Conservation (phyloP, 1,140 invertebrate species). For the Sycophila sp. region DNA sequence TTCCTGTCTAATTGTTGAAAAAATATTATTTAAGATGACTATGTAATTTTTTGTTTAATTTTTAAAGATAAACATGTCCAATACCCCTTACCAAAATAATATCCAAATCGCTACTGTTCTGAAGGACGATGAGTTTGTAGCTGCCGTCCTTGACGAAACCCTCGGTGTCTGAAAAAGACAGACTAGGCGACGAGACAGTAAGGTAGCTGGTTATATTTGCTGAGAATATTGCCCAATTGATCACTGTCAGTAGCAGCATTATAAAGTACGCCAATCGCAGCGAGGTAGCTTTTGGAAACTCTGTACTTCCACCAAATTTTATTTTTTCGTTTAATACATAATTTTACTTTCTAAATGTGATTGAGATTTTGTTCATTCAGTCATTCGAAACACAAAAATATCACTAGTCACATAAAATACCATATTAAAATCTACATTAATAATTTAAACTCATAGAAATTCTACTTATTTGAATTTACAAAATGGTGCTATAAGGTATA, state of each 20-base stretch:
- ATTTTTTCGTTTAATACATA: too few species aligned
- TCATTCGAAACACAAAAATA: too few species aligned
- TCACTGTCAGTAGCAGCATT: conserved; percentile 26
- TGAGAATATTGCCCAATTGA: conserved; percentile 40
- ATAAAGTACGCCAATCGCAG: conserved; percentile 34
- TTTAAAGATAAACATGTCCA: neutral
- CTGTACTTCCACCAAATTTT: too few species aligned
- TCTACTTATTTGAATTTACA: too few species aligned
- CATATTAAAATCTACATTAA: too few species aligned
- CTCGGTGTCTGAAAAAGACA: conserved; percentile 47
- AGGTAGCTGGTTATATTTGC: conserved; percentile 48
- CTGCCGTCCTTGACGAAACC: conserved; percentile 44
- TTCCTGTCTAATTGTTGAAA: neutral
- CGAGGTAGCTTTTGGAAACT: conserved; percentile 6
- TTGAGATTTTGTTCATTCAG: too few species aligned
- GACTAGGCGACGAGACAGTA: conserved; percentile 21
- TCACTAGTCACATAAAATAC: too few species aligned
- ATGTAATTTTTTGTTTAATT: neutral
- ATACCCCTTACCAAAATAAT: conserved; percentile 35
- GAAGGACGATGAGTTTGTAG: conserved; percentile 45
- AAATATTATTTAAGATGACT: too few species aligned
- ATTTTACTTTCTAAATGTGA: too few species aligned
- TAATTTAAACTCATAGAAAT: too few species aligned
- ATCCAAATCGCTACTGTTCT: conserved; percentile 44
- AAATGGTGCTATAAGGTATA: too few species aligned